Percentiles rank a stretch among this genome's conserved stretches.
Evolutionary conservation across 2,113 vertebrate species (phyloP).

Genomic region (Tychaedon coryphoeus): DNA sequence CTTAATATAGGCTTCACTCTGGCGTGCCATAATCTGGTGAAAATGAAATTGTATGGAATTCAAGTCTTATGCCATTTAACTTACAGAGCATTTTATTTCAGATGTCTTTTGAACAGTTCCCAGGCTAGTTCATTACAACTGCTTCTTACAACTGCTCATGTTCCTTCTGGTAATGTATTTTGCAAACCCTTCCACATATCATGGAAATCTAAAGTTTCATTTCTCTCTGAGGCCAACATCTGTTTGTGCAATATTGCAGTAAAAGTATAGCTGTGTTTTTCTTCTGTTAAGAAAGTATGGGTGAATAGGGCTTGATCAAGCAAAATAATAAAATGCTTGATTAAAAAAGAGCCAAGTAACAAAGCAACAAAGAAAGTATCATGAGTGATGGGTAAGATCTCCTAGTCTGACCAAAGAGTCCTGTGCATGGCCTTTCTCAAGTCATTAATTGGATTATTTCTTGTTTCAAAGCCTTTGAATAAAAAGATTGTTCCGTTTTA

Average conservation of each 20-base stretch:
- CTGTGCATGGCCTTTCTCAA: neutral
- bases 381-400: neutral
- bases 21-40: neutral
- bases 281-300: neutral
- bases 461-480: neutral
- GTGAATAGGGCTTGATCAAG: neutral
- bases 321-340: neutral
- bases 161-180: conserved; percentile 47
- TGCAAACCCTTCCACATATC: neutral
- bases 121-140: conserved; percentile 48
- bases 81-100: conserved; percentile 47
- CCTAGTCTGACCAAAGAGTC: neutral
- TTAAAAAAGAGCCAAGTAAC: neutral
- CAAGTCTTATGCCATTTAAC: conserved; percentile 24
- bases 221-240: conserved; percentile 43
- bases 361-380: neutral
- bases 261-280: neutral
- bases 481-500: neutral
- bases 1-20: neutral
- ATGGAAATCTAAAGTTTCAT: conserved; percentile 54
- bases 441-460: neutral
- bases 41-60: conserved; percentile 14
- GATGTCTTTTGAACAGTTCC: conserved; percentile 55
- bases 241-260: conserved; percentile 31
- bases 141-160: conserved; percentile 1